Evolutionary conservation across 1,140 invertebrate species (phyloP).

Genomic region (Megalonaias nervosa): DNA sequence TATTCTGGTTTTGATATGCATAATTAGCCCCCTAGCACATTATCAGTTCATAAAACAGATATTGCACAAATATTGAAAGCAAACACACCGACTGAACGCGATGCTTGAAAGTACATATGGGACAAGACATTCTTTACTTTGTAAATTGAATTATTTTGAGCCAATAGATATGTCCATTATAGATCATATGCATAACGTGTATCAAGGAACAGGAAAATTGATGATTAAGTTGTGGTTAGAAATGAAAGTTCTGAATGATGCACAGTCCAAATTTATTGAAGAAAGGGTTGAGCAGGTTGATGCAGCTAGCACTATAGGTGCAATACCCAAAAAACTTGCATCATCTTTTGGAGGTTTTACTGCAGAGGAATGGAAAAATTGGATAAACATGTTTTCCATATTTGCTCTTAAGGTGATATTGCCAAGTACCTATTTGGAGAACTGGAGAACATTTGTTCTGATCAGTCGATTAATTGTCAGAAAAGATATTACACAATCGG

Average conservation of each 20-base stretch:
- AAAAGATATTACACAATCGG: neutral
- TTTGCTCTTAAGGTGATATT: slow-evolving; percentile 35
- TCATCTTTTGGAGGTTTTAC: slow-evolving; percentile 29
- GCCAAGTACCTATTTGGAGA: slow-evolving; percentile 26
- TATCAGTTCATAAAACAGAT: neutral
- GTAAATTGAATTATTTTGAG: slow-evolving; percentile 27
- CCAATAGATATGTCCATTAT: slow-evolving; percentile 24
- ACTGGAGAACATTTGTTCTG: slow-evolving; percentile 38
- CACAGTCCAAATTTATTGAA: slow-evolving; percentile 19
- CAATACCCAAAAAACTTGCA: slow-evolving; percentile 19
- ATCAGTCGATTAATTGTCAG: slow-evolving; percentile 23
- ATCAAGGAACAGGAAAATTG: neutral
- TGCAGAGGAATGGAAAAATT: slow-evolving; percentile 41
- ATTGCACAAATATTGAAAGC: neutral
- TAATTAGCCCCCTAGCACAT: neutral
- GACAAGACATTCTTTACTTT: neutral
- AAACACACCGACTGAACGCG: slow-evolving; percentile 5
- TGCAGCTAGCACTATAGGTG: slow-evolving; percentile 12
- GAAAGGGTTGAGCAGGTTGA: slow-evolving; percentile 14
- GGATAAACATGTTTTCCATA: slow-evolving; percentile 29
- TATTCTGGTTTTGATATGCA: slow-evolving; percentile 19
- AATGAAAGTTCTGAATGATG: slow-evolving; percentile 1
- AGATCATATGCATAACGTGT: slow-evolving; percentile 26
- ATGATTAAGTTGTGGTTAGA: slow-evolving; percentile 22
- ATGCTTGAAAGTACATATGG: slow-evolving; percentile 22